Evolutionary conservation across 2,797 vertebrate genomes (phyloP), one percentile per base, ranked within the genome.

Genomic region (Lacerta agilis): DNA sequence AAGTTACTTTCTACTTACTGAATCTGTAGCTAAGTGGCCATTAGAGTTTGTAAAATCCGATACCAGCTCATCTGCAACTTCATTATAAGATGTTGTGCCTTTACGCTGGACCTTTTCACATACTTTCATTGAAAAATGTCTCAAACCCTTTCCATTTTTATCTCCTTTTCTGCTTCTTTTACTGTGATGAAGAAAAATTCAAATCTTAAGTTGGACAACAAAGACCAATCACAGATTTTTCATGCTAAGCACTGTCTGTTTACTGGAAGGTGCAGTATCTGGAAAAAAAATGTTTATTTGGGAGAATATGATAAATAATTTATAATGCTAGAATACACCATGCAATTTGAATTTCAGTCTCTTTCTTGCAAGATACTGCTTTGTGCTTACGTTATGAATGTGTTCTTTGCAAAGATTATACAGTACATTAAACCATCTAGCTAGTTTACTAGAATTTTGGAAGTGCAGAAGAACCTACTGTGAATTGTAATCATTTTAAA

Each of bases 41-140:
- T 95, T 97, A 58, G 97, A 96, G 82, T 95, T 96, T 83, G 97
- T 97, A 94, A 98, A 98, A 92, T 98, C 97, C 0, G 97, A 96
- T 5, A 98, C 97, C 82, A 98, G 96, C 79, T 98, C 98, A 93
- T 98, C 97, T 36, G 98, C 97, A 2, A 98, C 98, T 94, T 98
- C 98, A 23, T 98, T 98, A 88, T 98, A 98, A 0, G 97, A 97
- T 1, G 97, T 98, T 77, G 97, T 98, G 85, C 98, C 98, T 96
- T 98, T 98, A 90, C 96, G 97, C 5, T 98, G 98, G 83, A 98
- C 97, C 95, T 98, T 98, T 94, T 98, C 98, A 91, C 98, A 98
- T n/a, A 98, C 98, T 96, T 98, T 98, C 98, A 98, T 98, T 86
- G 98, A 98, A 96, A 98, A 98, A 94, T 98, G 98, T 78, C 98